These are phyloP conservation scores for Anoura caudifer DNA, from an alignment of 2,113 vertebrate genomes.

Conservation along the genomic window DNA sequence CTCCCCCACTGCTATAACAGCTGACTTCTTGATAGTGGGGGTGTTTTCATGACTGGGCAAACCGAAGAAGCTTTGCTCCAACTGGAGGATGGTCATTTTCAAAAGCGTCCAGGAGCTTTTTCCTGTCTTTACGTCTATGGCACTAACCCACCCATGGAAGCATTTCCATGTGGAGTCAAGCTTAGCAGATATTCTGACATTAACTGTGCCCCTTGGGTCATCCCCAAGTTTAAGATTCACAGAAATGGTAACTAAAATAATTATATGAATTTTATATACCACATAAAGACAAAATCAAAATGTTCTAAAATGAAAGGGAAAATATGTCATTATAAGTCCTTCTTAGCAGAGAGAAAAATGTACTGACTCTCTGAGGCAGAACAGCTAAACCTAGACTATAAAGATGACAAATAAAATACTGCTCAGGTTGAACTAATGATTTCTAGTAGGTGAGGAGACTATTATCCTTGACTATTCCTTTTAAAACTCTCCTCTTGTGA, in stretches of 20 bases:
- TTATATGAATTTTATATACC: not conserved
- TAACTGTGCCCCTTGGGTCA: not conserved
- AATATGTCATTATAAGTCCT: not conserved
- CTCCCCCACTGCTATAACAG: not conserved
- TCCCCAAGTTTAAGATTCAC: not conserved
- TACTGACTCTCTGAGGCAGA: not conserved
- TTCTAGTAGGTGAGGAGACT: not conserved
- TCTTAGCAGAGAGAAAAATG: not conserved
- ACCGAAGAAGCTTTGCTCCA: not conserved
- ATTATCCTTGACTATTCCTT: not conserved
- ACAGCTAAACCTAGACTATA: not conserved
- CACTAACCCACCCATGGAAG: not conserved
- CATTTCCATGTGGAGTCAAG: not conserved
- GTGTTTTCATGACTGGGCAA: not conserved
- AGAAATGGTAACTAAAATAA: not conserved
- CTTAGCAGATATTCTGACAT: not conserved
- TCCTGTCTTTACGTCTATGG: fast-evolving
- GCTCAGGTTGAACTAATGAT: not conserved
- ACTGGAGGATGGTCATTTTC: not conserved
- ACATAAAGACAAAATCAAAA: not conserved
- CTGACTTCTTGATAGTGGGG: not conserved
- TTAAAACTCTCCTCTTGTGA: not conserved
- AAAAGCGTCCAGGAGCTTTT: not conserved
- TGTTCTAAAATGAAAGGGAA: not conserved
- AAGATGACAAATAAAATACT: not conserved